Base-by-base conservation (phyloP, 1,140 invertebrate genomes). In the Drosophila pandora region DNA sequence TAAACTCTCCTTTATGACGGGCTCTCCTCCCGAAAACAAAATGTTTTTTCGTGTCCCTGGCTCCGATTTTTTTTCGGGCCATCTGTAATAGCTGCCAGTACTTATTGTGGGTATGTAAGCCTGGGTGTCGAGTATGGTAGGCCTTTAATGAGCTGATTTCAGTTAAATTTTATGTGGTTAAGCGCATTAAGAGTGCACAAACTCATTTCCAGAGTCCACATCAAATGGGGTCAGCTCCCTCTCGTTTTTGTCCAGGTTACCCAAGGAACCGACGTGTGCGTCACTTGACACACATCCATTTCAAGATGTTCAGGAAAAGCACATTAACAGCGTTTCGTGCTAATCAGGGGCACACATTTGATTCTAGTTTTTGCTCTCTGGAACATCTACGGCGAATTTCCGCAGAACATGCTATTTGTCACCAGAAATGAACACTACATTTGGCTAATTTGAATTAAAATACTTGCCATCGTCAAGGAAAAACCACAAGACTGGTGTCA, bases 381-480 rank as follows among this genome's bases (percentile, higher is more conserved):
- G 13, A 3, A 13, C n/a, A 4, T 52, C 23, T 12, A 13, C 7
- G 7, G 17, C 28, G 13, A 22, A 23, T 43, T 45, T 28, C 22
- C 22, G 2, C 13, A n/a, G 17, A 10, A 17, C 34, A 37, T 17
- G 8, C 17, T 43, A 60, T 65, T 64, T 88, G 83, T 82, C 83
- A 88, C 45, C 64, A 61, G 68, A 79, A 76, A 69, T 68, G 56
- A 76, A 82, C 79, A 87, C 88, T 83, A 82, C 79, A 82, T 79
- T 82, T 81, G 67, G 83, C 77, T 87, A 87, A 87, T 87, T 82
- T 88, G 83, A 88, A 87, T 87, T 87, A 87, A 87, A 87, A 80
- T 80, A 80, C 77, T 70, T 80, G 62, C 52, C 61, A 53, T 32
- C 41, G 59, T 55, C n/a, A 52, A 32, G 43, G 55, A 43, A 43